phyloP scores from a whole-genome alignment of 2,797 vertebrate genomes.

The Pterois miles region DNA sequence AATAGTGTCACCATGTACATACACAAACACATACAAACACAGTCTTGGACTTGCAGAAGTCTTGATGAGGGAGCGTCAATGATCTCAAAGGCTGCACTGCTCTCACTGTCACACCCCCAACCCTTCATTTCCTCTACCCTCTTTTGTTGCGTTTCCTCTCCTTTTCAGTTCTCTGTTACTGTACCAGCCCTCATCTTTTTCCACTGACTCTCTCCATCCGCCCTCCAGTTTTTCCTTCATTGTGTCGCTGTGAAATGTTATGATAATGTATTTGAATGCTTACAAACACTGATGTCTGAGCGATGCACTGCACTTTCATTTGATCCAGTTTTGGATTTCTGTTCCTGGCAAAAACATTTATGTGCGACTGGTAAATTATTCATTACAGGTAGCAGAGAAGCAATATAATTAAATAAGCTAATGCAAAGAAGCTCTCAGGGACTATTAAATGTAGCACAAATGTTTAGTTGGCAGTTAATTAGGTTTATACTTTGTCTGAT shows the following conservation, averaged over 20 bases:
- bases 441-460: constrained; percentile 67
- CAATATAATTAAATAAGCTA: constrained; percentile 72
- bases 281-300: constrained; percentile 25
- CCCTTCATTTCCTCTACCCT: constrained; percentile 45
- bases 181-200: constrained; percentile 13
- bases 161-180: constrained; percentile 35
- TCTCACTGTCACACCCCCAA: constrained; percentile 39
- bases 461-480: constrained; percentile 69
- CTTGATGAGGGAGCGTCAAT: constrained; percentile 56
- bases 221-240: not conserved
- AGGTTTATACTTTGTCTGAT: constrained; percentile 58
- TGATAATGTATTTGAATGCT: constrained; percentile 19
- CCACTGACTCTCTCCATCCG: constrained; percentile 11
- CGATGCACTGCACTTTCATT: constrained; percentile 29
- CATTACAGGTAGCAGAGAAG: constrained; percentile 61
- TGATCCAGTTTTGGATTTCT: constrained; percentile 42
- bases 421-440: constrained; percentile 65
- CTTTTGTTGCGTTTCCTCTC: constrained; percentile 35
- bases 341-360: constrained; percentile 57
- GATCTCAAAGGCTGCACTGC: constrained; percentile 41
- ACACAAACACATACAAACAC: constrained; percentile 48
- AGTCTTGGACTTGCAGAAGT: constrained; percentile 41
- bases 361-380: constrained; percentile 64
- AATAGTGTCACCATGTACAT: constrained; percentile 52
- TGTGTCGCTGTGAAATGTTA: constrained; percentile 32